Evolutionary conservation across 2,113 vertebrate species (phyloP), one percentile per base, ranked within the genome.

Genomic region (Saccopteryx bilineata): DNA sequence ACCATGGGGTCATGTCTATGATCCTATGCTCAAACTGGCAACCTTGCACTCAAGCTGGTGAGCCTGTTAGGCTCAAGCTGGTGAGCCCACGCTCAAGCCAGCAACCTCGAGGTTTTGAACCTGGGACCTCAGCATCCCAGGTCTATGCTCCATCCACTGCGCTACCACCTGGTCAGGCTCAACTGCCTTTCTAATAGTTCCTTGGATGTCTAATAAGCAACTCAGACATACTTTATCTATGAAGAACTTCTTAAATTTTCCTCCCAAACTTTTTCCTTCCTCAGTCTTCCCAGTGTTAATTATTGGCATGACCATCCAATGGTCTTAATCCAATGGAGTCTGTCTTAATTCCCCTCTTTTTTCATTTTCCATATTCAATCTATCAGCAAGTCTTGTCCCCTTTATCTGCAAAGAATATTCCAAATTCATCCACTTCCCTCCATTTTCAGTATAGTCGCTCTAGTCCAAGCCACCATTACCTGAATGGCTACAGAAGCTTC

Each of bases 331-430:
- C 39, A 39, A 39, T 39, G 52, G 39, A 91, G 46, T 66, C 48
- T 15, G 3, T 54, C 54, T 75, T n/a, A 23, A 72, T 23, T 78
- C 23, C 18, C 1, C 10, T 79, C 65, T 80, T 84, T 84, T 28
- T 9, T 97, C 15, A 28, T 39, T 21, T 60, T 82, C 71, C 18
- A 31, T 28, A 48, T 72, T 82, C 10, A 33, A 39, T 60, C 7
- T 17, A 75, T 90, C 9, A 65, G 65, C 24, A 83, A 84, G 28
- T 95, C 14, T 93, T 93, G 28, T 82, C 28, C 33, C 50, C 39
- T 85, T 80, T 48, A 52, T 80, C 52, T 93, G 60, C 28, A 95
- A 68, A 91, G 46, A 10, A 74, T 66, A 50, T 61, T n/a, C 69
- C 46, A 87, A 23, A 72, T 61, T 39, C 13, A 74, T 33, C 46